Evolutionary conservation across 1,140 invertebrate genomes (phyloP).

Genomic region (Drosophila guanche): DNA sequence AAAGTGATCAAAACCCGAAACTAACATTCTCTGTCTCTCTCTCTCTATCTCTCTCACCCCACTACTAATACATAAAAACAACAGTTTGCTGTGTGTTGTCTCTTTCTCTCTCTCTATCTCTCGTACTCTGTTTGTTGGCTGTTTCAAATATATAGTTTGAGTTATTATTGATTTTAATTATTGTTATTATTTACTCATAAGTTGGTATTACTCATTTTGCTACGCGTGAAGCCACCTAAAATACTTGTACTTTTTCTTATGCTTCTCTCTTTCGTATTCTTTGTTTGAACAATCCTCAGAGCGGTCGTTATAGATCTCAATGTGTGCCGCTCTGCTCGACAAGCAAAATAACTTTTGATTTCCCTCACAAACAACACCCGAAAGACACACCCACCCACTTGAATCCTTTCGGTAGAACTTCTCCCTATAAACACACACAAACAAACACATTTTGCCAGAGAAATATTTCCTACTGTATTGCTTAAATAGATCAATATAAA

Average conservation of each 20-base stretch:
- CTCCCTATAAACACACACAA: constrained; percentile 31
- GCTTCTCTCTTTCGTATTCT: constrained; percentile 44
- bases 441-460: constrained; percentile 10
- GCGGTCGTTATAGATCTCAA: constrained; percentile 1
- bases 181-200: constrained; percentile 36
- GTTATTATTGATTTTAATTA: constrained; percentile 11
- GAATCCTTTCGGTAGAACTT: constrained; percentile 37
- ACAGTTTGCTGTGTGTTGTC: constrained; percentile 59
- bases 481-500: constrained; percentile 27
- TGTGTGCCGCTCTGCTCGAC: constrained; percentile 60
- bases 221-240: too few relatives aligned
- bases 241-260: too few relatives aligned
- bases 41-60: constrained; percentile 1
- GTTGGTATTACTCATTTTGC: constrained; percentile 56
- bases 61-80: constrained; percentile 53
- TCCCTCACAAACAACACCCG: constrained; percentile 17
- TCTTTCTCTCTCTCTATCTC: constrained; percentile 37
- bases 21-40: constrained; percentile 68
- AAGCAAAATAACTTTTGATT: constrained; percentile 22
- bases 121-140: constrained; percentile 37
- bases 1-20: constrained; percentile 63
- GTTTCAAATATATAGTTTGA: constrained; percentile 23
- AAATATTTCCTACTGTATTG: constrained; percentile 35
- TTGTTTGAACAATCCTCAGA: constrained; percentile 18
- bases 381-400: constrained; percentile 31